Base-by-base conservation (phyloP, 2,888 invertebrate species). In the Pomacea canaliculata region DNA sequence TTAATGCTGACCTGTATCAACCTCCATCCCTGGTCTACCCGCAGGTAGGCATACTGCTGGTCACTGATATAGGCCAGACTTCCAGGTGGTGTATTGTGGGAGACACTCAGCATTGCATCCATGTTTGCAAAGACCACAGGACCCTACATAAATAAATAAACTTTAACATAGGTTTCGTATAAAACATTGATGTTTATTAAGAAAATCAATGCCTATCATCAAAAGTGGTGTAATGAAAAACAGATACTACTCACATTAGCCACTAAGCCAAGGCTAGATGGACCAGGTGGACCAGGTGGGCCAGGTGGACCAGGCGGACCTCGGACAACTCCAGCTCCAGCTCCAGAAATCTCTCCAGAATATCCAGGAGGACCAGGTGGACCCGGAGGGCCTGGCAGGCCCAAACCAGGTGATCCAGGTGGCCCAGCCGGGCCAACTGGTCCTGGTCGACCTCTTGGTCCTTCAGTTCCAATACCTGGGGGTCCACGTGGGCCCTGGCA, bases 1-100 rank as follows among this genome's bases (percentile, higher is more conserved):
- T 56, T 7, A 16, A 56, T 13, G 51, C 51, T 56, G 81, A 88
- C 88, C 82, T 82, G 77, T 46, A 88, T 77, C 60, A 77, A 78
- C 69, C 84, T 83, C 84, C 85, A 87, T 67, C 88, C 88, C 51
- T 82, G 81, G 8, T 83, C 79, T 7, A 87, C 85, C 19, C 88
- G 76, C 0, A 88, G 48, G 71, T 85, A 87, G 7, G 87, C 74
- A 16, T 79, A 76, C 71, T 87, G 86, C 18, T 85, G 83, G 70
- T 85, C 85, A 70, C 84, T 73, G 9, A 85, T 80, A 63, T 83
- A 88, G n/a, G 82, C 86, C 76, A 88, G 65, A 10, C 85, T 86
- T 1, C 88, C 88, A 23, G 85, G 81, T 7, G 86, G 87, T 37
- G 86, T 79, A 27, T 73, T 85, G 48, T 82, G 75, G 0, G 86